Percentiles rank a stretch among this genome's conserved stretches.
These are phyloP conservation scores for Catalaphyllia jardinei DNA, from an alignment of 64 coral and sea anemone genomes.

Conservation along the genomic window DNA sequence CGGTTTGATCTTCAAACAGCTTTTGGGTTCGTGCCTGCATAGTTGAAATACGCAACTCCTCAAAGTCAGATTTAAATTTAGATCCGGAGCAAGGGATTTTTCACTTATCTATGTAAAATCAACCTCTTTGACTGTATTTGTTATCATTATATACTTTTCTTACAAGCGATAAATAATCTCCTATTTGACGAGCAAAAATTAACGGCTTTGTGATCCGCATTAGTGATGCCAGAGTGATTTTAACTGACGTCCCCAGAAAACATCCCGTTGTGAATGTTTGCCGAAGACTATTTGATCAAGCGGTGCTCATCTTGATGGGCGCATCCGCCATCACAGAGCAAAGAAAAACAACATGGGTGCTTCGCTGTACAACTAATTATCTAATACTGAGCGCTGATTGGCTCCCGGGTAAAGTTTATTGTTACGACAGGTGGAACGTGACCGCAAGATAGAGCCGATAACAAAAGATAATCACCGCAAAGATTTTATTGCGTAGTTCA, in stretches of 20 bases:
- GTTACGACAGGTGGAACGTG: slow-evolving; percentile 94
- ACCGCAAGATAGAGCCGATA: slow-evolving; percentile 73
- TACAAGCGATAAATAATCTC: slow-evolving; percentile 67
- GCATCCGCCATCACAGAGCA: slow-evolving; percentile 34
- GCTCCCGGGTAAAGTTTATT: slow-evolving; percentile 38
- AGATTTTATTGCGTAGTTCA: slow-evolving; percentile 62
- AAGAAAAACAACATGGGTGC: slow-evolving; percentile 44
- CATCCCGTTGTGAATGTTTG: slow-evolving; percentile 33
- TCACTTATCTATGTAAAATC: slow-evolving; percentile 46
- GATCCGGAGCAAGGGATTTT: slow-evolving; percentile 4
- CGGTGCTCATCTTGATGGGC: slow-evolving; percentile 11
- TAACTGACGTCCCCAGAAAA: neutral
- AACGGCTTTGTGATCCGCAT: slow-evolving; percentile 28
- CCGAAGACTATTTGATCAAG: slow-evolving; percentile 8
- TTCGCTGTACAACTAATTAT: slow-evolving; percentile 67
- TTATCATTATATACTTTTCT: slow-evolving; percentile 65
- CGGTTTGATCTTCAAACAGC: neutral
- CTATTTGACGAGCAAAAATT: slow-evolving; percentile 49
- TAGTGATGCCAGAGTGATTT: slow-evolving; percentile 13
- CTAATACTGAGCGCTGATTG: slow-evolving; percentile 53
- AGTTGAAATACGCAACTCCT: neutral
- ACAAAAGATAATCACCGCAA: slow-evolving; percentile 59
- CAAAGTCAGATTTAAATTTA: slow-evolving; percentile 30
- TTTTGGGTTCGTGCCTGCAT: neutral
- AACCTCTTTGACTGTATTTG: slow-evolving; percentile 50